phyloP scores from a whole-genome alignment of 2,113 vertebrate species.

The Labeo rohita region DNA sequence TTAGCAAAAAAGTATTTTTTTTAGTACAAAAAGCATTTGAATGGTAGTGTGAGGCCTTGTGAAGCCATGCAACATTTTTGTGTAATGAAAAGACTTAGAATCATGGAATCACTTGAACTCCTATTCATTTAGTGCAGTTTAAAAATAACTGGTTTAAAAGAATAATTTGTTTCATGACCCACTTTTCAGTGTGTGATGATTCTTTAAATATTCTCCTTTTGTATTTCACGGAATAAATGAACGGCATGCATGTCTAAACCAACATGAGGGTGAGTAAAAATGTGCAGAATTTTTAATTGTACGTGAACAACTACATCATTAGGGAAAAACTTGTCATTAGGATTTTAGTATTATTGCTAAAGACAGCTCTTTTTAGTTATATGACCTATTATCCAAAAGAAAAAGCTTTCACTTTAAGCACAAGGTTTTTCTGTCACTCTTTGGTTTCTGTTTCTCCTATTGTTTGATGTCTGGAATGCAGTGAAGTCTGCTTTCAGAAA shows the following conservation, averaged over 20 bases:
- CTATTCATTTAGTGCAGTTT: background rate
- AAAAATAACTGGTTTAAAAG: background rate
- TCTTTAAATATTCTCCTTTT: background rate
- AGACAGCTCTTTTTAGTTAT: background rate
- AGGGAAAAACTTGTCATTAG: background rate
- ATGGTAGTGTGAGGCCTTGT: no score
- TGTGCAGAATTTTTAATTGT: background rate
- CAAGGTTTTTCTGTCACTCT: constrained; percentile 52
- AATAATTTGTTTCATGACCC: background rate
- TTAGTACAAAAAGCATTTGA: no score
- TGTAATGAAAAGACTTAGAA: no score
- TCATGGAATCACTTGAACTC: background rate
- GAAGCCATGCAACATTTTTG: no score
- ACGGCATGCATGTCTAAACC: background rate
- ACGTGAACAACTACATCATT: background rate
- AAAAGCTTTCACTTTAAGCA: constrained; percentile 23
- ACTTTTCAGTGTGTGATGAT: background rate
- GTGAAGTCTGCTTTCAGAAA: constrained; percentile 12
- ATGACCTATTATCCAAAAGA: background rate
- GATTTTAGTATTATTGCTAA: background rate
- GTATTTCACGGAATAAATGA: background rate
- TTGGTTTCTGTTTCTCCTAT: constrained; percentile 7
- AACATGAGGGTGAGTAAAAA: background rate
- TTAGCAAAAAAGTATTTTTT: background rate
- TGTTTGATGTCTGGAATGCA: constrained; percentile 40